Evolutionary conservation across 2,797 vertebrate species (phyloP).

Genomic region (Manis javanica): DNA sequence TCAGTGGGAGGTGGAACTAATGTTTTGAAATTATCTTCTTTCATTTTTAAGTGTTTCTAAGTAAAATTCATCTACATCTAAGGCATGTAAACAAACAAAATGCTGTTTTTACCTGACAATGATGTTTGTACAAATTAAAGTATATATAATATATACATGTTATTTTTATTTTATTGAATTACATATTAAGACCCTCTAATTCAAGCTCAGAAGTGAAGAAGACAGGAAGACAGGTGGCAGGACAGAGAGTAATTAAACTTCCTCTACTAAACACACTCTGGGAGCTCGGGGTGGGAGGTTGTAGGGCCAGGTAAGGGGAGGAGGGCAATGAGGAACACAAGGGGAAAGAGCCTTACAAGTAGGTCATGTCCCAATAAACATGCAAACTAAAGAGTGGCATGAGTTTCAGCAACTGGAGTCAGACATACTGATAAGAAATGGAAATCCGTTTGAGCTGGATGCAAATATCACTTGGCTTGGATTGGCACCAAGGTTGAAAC

Average conservation of each 20-base stretch:
- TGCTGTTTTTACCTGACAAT: background rate
- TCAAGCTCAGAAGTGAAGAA: background rate
- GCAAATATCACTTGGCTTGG: background rate
- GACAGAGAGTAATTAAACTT: background rate
- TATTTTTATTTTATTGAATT: background rate
- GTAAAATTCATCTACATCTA: background rate
- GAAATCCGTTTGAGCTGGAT: background rate
- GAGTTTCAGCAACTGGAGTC: background rate
- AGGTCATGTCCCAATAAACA: background rate
- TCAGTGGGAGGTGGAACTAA: background rate
- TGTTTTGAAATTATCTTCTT: constrained; percentile 12
- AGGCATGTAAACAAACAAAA: background rate
- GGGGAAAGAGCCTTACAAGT: background rate
- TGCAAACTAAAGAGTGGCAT: background rate
- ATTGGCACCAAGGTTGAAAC: background rate
- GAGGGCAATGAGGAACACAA: background rate
- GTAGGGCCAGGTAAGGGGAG: background rate
- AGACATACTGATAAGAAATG: background rate
- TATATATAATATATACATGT: background rate
- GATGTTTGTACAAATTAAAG: background rate
- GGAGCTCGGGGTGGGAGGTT: background rate
- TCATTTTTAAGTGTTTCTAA: constrained; percentile 30
- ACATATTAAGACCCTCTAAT: too few species aligned
- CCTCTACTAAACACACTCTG: background rate
- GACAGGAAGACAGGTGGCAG: background rate